phyloP scores from a whole-genome alignment of 2,113 vertebrate species.

The Chloroceryle aenea region DNA sequence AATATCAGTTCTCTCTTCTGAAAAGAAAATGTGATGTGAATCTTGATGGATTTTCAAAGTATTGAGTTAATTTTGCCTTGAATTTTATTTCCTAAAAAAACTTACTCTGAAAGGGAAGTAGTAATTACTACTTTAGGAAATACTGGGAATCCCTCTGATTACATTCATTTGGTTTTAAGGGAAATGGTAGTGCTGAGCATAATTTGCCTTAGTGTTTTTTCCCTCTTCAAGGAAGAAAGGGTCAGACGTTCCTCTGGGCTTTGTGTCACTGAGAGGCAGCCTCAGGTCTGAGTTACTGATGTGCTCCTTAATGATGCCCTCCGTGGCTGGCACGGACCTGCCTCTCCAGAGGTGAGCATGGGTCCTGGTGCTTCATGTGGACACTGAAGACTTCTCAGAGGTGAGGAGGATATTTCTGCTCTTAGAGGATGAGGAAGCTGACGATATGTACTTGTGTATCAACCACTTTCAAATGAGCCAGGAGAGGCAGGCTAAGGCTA shows the following conservation, averaged over 20 bases:
- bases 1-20: slow-evolving; percentile 11
- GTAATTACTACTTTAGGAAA: background rate
- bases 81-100: slow-evolving; percentile 38
- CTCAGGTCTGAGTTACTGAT: background rate
- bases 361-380: background rate
- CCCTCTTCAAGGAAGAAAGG: background rate
- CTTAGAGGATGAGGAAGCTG: background rate
- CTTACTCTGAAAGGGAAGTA: background rate
- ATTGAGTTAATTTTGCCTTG: background rate
- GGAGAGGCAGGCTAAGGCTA: background rate
- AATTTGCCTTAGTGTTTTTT: background rate
- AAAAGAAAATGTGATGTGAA: slow-evolving; percentile 29
- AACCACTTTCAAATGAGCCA: background rate
- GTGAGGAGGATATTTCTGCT: background rate
- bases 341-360: background rate
- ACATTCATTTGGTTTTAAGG: background rate
- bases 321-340: background rate
- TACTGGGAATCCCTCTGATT: background rate
- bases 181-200: background rate
- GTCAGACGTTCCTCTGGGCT: background rate
- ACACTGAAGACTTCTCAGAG: background rate
- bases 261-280: background rate
- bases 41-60: slow-evolving; percentile 51
- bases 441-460: background rate
- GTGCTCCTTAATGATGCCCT: background rate